Base-by-base conservation (phyloP, 2,113 vertebrate genomes). In the Forbesichthys agassizii region DNA sequence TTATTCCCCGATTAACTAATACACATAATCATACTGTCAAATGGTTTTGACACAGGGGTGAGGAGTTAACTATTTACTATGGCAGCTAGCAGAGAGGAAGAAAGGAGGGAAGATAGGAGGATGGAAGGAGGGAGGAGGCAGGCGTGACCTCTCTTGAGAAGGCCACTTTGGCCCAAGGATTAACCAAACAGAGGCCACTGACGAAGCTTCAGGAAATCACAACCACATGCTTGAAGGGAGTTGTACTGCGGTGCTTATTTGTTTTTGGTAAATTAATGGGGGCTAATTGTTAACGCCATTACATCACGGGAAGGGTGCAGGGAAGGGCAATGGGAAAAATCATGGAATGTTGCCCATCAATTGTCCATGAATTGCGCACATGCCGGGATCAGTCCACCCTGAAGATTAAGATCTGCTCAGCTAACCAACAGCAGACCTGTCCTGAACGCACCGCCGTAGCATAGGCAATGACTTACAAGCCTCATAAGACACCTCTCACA, bases 201-300 rank as follows among this genome's bases (percentile, higher is more conserved):
- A 92, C 91, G 87, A 88, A 90, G 88, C 76, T 68, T 72, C 83
- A 90, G 90, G 90, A 92, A 93, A 93, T 93, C 86, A 89, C 87
- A 91, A 92, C 89, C 93, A 93, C 86, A 91, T 93, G 93, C 84
- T 84, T 11, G 68, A 73, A 77, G 85, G 85, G 85, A 83, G 89
- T 81, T 69, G 74, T 56, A 73, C 83, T 62, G 74, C 75, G 78
- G 80, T 75, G 89, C 87, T 91, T 93, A 92, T 93, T 93, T 93
- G 90, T 91, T 93, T 93, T 91, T 90, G 84, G 81, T 81, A 93
- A 93, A 93, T 93, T 91, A 93, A 92, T 93, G 91, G 88, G 76
- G 83, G 84, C 91, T 93, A 93, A 92, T 93, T 93, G 90, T 90
- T 92, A 91, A 92, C 90, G 89, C 90, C 90, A 89, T 92, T 90